Evolutionary conservation across 2,113 vertebrate species (phyloP).

Genomic region (Oxyruncus cristatus): DNA sequence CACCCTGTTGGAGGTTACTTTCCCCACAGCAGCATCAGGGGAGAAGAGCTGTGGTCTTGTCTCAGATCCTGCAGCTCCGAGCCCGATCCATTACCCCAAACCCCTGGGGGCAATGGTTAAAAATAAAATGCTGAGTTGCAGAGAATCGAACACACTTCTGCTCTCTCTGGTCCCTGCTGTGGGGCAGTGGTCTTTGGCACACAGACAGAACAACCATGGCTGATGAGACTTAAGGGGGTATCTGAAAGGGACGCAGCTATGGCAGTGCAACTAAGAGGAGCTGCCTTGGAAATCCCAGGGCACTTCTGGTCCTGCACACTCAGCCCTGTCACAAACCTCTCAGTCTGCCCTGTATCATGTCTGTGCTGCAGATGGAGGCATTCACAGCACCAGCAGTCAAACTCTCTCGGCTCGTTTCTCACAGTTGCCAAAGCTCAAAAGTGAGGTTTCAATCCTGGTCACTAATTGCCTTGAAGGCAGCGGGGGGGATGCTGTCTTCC

Average conservation of each 20-base stretch:
- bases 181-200: background rate
- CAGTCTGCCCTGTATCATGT: background rate
- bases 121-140: background rate
- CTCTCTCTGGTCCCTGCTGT: background rate
- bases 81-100: background rate
- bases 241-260: background rate
- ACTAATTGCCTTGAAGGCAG: background rate
- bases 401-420: background rate
- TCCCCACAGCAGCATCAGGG: background rate
- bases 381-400: background rate
- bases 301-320: background rate
- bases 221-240: background rate
- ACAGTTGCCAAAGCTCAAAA: background rate
- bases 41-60: background rate
- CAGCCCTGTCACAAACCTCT: background rate
- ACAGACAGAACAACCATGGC: background rate
- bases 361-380: background rate
- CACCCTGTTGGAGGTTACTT: background rate
- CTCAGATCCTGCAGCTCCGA: background rate
- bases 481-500: background rate
- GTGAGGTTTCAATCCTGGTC: background rate
- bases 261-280: background rate
- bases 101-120: background rate
- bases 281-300: background rate
- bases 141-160: background rate